Evolutionary conservation across 2,888 invertebrate species (phyloP).

Genomic region (Melieria picta): DNA sequence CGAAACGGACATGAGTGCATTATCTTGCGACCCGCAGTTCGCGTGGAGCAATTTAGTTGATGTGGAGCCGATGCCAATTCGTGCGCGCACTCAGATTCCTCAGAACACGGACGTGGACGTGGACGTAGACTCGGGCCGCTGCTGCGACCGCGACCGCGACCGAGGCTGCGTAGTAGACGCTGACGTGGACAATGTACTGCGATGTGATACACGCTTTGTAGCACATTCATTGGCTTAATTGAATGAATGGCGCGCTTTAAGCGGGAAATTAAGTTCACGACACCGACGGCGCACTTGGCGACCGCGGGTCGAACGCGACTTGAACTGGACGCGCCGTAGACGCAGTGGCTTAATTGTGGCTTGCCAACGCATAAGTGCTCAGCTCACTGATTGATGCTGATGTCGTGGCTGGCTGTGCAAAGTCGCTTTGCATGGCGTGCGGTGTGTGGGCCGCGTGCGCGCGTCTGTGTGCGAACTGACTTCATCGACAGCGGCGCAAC

Average conservation of each 20-base stretch:
- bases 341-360: slow-evolving; percentile 26
- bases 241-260: slow-evolving; percentile 62
- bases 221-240: slow-evolving; percentile 64
- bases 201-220: slow-evolving; percentile 38
- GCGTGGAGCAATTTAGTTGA: slow-evolving; percentile 28
- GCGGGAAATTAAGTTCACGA: slow-evolving; percentile 61
- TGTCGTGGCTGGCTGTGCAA: not conserved
- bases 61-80: slow-evolving; percentile 34
- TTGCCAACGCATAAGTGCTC: slow-evolving; percentile 12
- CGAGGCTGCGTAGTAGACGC: too few species aligned
- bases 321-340: not conserved
- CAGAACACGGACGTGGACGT: slow-evolving; percentile 2
- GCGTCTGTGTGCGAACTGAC: slow-evolving; percentile 17
- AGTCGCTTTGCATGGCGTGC: too few species aligned
- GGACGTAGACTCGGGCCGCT: not conserved
- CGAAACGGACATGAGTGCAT: not conserved
- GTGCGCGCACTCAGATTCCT: slow-evolving; percentile 17
- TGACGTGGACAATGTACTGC: slow-evolving; percentile 21
- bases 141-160: too few species aligned
- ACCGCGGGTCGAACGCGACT: slow-evolving; percentile 41
- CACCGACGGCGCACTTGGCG: slow-evolving; percentile 29
- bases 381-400: slow-evolving; percentile 27
- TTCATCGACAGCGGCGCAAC: not conserved
- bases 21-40: slow-evolving; percentile 34
- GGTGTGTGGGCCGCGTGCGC: not conserved